Evolutionary conservation across 1,140 invertebrate species (phyloP).

Genomic region (Halictus rubicundus): DNA sequence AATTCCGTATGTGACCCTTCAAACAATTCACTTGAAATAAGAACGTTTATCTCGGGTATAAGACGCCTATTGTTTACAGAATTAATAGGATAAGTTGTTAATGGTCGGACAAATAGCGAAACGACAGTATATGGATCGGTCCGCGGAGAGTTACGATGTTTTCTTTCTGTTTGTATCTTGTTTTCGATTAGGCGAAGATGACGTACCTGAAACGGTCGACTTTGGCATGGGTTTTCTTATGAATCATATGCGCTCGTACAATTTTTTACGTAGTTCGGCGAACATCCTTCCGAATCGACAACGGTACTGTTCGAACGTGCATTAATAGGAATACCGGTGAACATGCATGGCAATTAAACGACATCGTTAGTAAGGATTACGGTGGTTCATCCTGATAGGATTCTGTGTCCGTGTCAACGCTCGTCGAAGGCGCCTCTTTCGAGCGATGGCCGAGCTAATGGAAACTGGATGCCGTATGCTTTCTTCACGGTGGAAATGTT

Average conservation of each 20-base stretch:
- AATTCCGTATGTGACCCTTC: constrained; percentile 24
- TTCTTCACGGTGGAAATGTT: neutral
- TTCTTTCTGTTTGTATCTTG: neutral
- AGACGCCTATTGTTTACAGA: neutral
- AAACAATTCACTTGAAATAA: neutral
- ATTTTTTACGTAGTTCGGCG: neutral
- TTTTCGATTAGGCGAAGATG: neutral
- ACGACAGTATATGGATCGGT: neutral
- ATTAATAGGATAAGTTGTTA: neutral
- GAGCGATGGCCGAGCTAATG: constrained; percentile 24
- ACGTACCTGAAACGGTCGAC: constrained; percentile 42
- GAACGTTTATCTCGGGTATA: neutral
- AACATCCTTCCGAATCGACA: neutral
- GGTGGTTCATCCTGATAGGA: constrained; percentile 29
- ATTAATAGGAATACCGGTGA: neutral
- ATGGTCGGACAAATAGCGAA: neutral
- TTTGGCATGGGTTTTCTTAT: constrained; percentile 1
- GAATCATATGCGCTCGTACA: constrained; percentile 45
- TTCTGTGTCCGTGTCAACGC: constrained; percentile 41
- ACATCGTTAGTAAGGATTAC: constrained; percentile 48
- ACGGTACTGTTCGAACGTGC: neutral
- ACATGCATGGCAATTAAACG: constrained; percentile 47
- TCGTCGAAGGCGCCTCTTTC: constrained; percentile 48
- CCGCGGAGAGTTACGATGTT: neutral
- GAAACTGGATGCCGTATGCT: neutral